Base-by-base conservation (phyloP, 1,140 invertebrate species). In the Platyscapa corneri region DNA sequence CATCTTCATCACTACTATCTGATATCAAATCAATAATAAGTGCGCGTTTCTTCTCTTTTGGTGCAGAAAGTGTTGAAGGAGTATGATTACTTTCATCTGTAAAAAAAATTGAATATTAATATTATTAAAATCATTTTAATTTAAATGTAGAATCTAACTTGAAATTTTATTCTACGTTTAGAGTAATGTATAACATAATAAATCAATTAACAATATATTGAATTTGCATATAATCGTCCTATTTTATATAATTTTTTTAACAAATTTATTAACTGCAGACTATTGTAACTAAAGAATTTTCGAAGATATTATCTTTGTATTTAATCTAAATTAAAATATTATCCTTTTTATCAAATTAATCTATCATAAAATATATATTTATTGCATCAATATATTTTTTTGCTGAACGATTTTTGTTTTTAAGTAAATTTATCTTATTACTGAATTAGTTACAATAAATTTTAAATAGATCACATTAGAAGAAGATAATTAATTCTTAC, bases 21-120 rank as follows among this genome's bases (percentile, higher is more conserved):
- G 93, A 93, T 87, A 93, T 93, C n/a, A 93, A 86, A 85, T 93
- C 93, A 39, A 93, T 93, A 2, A 93, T 86, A 18, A 92, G 90
- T 7, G 92, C 90, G 23, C 91, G 91, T 84, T 92, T 93, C 65
- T 93, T 93, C 82, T 91, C 90, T 37, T 90, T 89, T 65, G 89
- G 87, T 39, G 88, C 79, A 3, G 90, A 86, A 67, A 90, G 89
- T 1, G 89, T 67, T 27, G 89, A 82, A 46, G 88, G 86, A 37
- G 75, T 67, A 46, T 78, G 74, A 87, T 89, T 92, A 34, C 87
- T 88, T 91, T 93, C 93, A 85, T 93, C 93, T 93, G 60, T 79
- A 90, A 86, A 78, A 56, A 83, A 83, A 76, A 80, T 83, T 60
- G 5, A 42, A 46, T 32, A 32, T 75, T 75, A 75, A n/a, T 70